Evolutionary conservation across 2,888 invertebrate genomes (phyloP).

Genomic region (Polymixis lichenea): DNA sequence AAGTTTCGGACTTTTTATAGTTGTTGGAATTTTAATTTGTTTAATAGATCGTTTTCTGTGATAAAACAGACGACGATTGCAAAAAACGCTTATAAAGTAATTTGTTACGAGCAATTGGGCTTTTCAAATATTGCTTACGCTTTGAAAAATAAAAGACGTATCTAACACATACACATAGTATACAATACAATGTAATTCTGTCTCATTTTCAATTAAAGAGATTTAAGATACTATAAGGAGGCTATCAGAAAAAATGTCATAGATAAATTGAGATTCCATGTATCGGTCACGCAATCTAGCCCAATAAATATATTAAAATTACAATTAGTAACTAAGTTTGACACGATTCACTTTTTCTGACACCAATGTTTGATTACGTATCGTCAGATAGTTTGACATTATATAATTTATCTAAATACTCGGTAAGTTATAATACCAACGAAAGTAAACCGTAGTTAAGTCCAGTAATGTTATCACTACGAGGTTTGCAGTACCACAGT

Average conservation of each 20-base stretch:
- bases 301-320: too few species aligned
- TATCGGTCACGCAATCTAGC: not conserved
- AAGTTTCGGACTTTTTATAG: slow-evolving; percentile 5
- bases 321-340: not conserved
- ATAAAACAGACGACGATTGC: not conserved
- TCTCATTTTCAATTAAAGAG: not conserved
- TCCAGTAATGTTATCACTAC: not conserved
- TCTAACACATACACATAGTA: not conserved
- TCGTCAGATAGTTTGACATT: not conserved
- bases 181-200: too few species aligned
- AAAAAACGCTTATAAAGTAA: not conserved
- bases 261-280: not conserved
- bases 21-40: slow-evolving; percentile 20
- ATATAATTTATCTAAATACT: not conserved
- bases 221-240: not conserved
- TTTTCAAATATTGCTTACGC: not conserved
- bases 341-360: not conserved
- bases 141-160: not conserved
- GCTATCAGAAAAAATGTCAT: not conserved
- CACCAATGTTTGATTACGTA: not conserved
- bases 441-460: not conserved
- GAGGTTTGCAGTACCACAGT: not conserved
- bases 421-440: not conserved
- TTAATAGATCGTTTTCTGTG: not conserved
- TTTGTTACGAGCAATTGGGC: not conserved